These are phyloP conservation scores for Cyanocitta stelleri DNA, from an alignment of 2,113 vertebrate species.

Conservation along the genomic window DNA sequence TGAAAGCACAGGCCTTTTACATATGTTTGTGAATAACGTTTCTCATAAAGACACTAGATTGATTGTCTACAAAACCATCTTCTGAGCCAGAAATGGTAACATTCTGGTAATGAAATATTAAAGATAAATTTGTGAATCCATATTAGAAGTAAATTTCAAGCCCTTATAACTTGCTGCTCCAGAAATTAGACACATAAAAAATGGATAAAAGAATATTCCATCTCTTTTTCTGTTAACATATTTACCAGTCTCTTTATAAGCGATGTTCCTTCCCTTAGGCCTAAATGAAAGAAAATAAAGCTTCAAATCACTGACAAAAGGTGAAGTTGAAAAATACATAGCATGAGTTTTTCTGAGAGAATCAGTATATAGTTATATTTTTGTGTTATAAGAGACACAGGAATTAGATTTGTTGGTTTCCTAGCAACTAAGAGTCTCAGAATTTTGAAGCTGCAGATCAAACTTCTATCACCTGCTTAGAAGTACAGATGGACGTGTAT, in stretches of 20 bases:
- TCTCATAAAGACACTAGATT: slow-evolving; percentile 61
- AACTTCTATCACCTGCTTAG: slow-evolving; percentile 46
- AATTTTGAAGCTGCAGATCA: slow-evolving; percentile 55
- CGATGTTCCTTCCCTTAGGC: not conserved
- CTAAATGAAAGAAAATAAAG: slow-evolving; percentile 37
- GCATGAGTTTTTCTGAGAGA: not conserved
- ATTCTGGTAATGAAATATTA: slow-evolving; percentile 68
- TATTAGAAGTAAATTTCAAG: slow-evolving; percentile 59
- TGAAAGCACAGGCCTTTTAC: slow-evolving; percentile 64
- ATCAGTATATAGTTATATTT: slow-evolving; percentile 44
- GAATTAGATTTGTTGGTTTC: slow-evolving; percentile 65
- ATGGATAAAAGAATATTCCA: not conserved
- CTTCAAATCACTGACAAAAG: slow-evolving; percentile 31
- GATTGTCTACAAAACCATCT: slow-evolving; percentile 58
- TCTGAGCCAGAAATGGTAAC: slow-evolving; percentile 59
- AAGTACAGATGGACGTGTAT: slow-evolving; percentile 46
- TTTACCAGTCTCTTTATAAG: slow-evolving; percentile 35
- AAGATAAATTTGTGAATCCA: slow-evolving; percentile 60
- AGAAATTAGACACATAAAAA: slow-evolving; percentile 26
- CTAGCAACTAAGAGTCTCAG: slow-evolving; percentile 65
- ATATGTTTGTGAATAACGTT: slow-evolving; percentile 67
- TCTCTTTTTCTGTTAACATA: not conserved
- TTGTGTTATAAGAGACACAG: slow-evolving; percentile 48
- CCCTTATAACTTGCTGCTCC: slow-evolving; percentile 33
- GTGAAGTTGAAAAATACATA: not conserved